Evolutionary conservation across 2,113 vertebrate genomes (phyloP).

Genomic region (Silurus asotus): DNA sequence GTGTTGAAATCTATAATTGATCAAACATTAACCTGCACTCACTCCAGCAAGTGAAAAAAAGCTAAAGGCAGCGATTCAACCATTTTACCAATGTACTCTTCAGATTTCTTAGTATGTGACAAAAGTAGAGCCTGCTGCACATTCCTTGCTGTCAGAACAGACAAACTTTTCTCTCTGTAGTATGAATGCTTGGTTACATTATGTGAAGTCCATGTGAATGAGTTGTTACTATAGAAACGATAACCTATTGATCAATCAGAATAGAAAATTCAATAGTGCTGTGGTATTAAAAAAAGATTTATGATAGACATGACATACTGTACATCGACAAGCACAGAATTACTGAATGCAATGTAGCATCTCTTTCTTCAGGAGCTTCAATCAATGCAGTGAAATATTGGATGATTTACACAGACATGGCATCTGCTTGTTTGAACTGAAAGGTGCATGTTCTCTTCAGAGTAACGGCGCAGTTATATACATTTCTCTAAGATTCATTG

Average conservation of each 20-base stretch:
- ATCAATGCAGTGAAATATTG: conserved; percentile 3
- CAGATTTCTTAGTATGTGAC: no score
- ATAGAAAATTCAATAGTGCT: neutral
- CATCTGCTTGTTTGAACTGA: neutral
- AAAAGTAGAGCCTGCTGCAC: neutral
- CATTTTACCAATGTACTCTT: neutral
- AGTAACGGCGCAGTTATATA: neutral
- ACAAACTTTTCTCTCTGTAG: neutral
- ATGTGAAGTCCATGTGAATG: neutral
- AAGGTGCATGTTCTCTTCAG: conserved; percentile 14
- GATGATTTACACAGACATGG: neutral
- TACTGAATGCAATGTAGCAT: neutral
- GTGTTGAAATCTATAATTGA: neutral
- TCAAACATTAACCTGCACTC: neutral
- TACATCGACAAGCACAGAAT: neutral
- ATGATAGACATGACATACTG: neutral
- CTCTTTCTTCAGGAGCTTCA: neutral
- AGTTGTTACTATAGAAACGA: neutral
- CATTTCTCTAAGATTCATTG: neutral
- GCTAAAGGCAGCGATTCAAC: neutral
- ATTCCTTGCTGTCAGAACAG: neutral
- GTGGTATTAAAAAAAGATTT: neutral
- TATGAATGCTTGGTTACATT: neutral
- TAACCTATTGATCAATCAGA: neutral
- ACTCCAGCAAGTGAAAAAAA: neutral